These are phyloP conservation scores for Neomonachus schauinslandi DNA, from an alignment of 2,113 vertebrate species.

Conservation along the genomic window DNA sequence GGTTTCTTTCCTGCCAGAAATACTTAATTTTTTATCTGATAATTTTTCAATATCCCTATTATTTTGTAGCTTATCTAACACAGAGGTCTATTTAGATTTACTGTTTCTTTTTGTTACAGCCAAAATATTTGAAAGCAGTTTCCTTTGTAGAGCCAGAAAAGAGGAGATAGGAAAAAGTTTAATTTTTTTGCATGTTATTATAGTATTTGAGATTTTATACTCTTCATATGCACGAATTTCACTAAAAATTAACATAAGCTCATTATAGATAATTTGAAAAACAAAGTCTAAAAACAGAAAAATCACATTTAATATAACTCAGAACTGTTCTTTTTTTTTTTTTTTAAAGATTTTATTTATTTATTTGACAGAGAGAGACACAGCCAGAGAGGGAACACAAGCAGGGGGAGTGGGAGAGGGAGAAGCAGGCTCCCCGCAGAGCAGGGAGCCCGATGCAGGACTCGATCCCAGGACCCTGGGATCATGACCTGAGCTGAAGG, in stretches of 20 bases:
- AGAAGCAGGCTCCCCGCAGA: too few relatives aligned
- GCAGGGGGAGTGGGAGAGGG: too few relatives aligned
- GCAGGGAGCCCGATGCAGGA: too few relatives aligned
- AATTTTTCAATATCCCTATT: not conserved
- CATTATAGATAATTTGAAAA: not conserved
- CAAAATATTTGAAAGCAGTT: not conserved
- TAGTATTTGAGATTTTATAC: constrained; percentile 6
- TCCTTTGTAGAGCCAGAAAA: constrained; percentile 7
- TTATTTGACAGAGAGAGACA: too few relatives aligned
- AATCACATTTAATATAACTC: not conserved
- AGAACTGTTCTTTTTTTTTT: not conserved
- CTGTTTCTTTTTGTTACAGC: not conserved
- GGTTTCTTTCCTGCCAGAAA: not conserved
- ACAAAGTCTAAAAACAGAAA: not conserved
- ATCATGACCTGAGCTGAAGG: too few relatives aligned
- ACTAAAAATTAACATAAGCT: not conserved
- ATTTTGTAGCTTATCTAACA: not conserved
- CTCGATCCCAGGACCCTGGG: too few relatives aligned
- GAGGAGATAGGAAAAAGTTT: not conserved
- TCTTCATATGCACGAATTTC: not conserved
- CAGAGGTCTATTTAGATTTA: not conserved
- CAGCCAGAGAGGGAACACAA: too few relatives aligned
- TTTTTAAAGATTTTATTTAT: too few relatives aligned
- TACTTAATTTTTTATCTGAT: not conserved
- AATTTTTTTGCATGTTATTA: not conserved